Evolutionary conservation across 1,140 invertebrate species (phyloP).

Genomic region (Venturia canescens): DNA sequence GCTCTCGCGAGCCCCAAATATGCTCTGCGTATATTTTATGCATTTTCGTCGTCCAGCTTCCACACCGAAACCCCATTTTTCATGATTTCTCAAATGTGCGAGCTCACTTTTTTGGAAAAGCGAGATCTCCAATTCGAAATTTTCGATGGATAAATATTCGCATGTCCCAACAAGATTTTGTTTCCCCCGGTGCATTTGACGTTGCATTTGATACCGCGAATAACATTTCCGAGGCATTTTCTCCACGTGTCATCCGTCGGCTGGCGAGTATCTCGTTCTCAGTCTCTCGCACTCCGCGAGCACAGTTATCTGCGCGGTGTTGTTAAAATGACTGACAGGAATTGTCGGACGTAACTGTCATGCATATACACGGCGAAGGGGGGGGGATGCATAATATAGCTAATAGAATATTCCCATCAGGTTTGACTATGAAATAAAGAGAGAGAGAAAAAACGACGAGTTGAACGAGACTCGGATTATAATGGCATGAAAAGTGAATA

Average conservation of each 20-base stretch:
- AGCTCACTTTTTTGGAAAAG: too few species aligned
- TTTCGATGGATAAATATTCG: too few species aligned
- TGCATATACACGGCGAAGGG: not conserved
- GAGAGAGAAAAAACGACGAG: constrained; percentile 10
- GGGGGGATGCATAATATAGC: constrained; percentile 4
- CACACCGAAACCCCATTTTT: too few species aligned
- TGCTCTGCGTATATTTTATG: too few species aligned
- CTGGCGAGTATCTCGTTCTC: not conserved
- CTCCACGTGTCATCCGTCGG: not conserved
- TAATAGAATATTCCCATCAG: constrained; percentile 33
- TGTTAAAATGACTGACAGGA: constrained; percentile 41
- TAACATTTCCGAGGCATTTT: not conserved
- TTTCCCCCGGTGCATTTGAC: too few species aligned
- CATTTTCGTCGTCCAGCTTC: too few species aligned
- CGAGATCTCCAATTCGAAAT: too few species aligned
- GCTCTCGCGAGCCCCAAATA: not conserved
- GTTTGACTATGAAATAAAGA: constrained; percentile 11
- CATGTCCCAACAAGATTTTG: too few species aligned
- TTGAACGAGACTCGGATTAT: constrained; percentile 23
- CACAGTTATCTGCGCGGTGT: not conserved
- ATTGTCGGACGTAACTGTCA: constrained; percentile 33
- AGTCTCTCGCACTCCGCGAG: not conserved
- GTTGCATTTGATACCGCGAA: not conserved
- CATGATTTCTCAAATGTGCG: too few species aligned
- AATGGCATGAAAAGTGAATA: constrained; percentile 51